Base-by-base conservation (phyloP, 2,113 vertebrate genomes). In the Nycticebus coucang region DNA sequence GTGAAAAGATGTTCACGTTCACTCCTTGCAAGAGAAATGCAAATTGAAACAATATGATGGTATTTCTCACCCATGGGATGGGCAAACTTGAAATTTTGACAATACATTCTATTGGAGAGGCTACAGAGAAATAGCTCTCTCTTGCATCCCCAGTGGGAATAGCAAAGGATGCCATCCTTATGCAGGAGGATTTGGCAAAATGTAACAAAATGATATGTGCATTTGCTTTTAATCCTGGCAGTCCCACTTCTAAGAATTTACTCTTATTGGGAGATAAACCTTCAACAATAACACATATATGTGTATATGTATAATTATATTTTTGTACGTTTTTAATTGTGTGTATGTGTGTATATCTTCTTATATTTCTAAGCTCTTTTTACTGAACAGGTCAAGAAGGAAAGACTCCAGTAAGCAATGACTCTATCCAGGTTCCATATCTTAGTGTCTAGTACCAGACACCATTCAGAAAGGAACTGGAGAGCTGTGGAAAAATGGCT, bases 291-390 rank as follows among this genome's bases (percentile, higher is more conserved):
- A 19, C 4, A 33, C 30, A 5, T 50, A 0, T 6, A 2, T 77
- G 9, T 22, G 15, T 62, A 41, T 24, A 24, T 24, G 3, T 74
- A 62, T 64, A 66, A 62, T 55, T 71, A 17, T 82, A 15, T 45
- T 30, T 57, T 10, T 64, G 11, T 74, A 33, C 37, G 17, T 68
- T 18, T 68, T 18, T 55, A 22, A 68, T n/a, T 57, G 19, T 9
- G 62, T 62, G 28, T 59, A 1, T 59, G 9, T 50, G 19, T 79
- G 28, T n/a, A 53, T 28, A 45, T 83, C 26, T 21, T 69, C 21
- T 64, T 64, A 64, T n/a, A 74, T 96, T 90, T 90, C 57, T 93
- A 33, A 90, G 53, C 50, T 86, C 59, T 83, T 41, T 91, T 79
- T 93, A 50, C 4, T 85, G 18, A 82, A 18, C 7, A 33, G 62